Conservation (phyloP, 2,797 vertebrate species). For the Coregonus ussuriensis region DNA sequence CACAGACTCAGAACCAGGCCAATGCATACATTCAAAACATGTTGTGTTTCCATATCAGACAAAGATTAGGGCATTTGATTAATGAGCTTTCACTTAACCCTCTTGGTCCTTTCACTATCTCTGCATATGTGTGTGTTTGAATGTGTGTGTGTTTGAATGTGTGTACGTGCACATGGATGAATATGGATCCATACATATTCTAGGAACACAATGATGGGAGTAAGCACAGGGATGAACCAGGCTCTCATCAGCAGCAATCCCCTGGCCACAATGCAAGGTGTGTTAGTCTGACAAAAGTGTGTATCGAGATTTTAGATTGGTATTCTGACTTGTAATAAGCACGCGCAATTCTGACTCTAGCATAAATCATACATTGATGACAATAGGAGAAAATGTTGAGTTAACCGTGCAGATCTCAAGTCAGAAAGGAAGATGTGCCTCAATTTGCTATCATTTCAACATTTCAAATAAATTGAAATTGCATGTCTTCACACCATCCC, state of each 20-base stretch:
- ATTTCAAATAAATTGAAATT: too few relatives aligned
- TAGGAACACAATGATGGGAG: conserved; percentile 90
- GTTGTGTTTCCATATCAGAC: neutral
- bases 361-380: neutral
- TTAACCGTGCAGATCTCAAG: neutral
- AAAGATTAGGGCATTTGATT: neutral
- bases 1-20: neutral
- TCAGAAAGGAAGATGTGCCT: neutral
- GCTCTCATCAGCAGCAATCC: conserved; percentile 87
- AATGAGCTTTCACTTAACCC: neutral
- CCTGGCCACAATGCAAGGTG: conserved; percentile 92
- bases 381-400: neutral
- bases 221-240: conserved; percentile 89
- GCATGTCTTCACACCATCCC: neutral
- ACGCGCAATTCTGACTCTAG: neutral
- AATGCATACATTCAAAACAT: neutral
- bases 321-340: neutral
- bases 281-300: conserved; percentile 33
- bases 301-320: neutral
- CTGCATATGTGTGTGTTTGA: conserved; percentile 28
- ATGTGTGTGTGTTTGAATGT: conserved; percentile 25
- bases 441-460: neutral
- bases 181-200: conserved; percentile 50
- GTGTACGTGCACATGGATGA: conserved; percentile 29
- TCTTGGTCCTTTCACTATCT: conserved; percentile 40